phyloP scores from a whole-genome alignment of 1,140 invertebrate species.

The Cotesia glomerata region DNA sequence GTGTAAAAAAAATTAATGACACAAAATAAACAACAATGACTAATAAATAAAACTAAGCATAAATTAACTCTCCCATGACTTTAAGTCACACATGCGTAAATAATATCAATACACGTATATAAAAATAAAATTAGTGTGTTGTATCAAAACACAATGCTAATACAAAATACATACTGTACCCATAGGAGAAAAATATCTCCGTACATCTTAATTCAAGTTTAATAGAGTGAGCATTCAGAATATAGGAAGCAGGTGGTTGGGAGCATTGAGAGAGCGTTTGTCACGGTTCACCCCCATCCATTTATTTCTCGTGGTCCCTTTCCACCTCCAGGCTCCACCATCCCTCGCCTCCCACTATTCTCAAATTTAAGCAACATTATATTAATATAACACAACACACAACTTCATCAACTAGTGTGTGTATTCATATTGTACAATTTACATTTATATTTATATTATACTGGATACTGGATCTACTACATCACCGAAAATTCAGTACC shows the following conservation, averaged over 20 bases:
- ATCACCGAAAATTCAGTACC: not conserved
- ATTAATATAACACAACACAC: conserved; percentile 4
- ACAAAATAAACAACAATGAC: no score
- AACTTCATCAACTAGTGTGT: not conserved
- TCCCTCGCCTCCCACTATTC: not conserved
- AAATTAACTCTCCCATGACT: no score
- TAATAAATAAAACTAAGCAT: no score
- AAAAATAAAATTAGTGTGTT: no score
- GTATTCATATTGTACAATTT: not conserved
- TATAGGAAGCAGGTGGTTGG: conserved; percentile 21
- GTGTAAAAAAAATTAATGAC: no score
- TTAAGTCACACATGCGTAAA: no score
- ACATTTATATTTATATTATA: no score
- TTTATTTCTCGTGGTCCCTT: conserved; percentile 31
- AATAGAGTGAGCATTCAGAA: no score
- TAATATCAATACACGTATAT: no score
- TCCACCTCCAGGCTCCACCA: conserved; percentile 32
- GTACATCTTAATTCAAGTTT: not conserved
- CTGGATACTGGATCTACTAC: not conserved
- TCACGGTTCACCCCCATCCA: conserved; percentile 7
- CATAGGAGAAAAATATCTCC: no score
- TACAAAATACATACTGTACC: no score
- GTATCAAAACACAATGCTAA: no score
- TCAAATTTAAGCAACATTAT: not conserved
- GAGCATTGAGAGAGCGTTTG: conserved; percentile 4